phyloP scores from a whole-genome alignment of 2,888 invertebrate species.

The Thymelicus acteon region DNA sequence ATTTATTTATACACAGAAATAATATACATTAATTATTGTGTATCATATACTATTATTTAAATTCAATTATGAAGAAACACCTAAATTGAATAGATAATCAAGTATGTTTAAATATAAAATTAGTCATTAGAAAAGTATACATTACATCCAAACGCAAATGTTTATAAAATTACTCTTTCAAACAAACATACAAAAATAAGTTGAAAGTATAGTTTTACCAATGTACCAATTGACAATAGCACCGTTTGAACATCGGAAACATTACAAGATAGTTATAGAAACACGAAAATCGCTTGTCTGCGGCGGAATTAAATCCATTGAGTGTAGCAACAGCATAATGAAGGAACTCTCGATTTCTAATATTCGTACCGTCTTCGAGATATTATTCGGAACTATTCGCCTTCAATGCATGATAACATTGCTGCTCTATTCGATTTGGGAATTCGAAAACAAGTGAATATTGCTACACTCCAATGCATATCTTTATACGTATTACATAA shows the following conservation, averaged over 20 bases:
- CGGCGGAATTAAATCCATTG: constrained; percentile 75
- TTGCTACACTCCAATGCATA: not conserved
- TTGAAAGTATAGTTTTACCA: not conserved
- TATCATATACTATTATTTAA: too few relatives aligned
- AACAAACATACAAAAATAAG: too few relatives aligned
- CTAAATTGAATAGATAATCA: too few relatives aligned
- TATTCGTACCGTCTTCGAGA: constrained; percentile 38
- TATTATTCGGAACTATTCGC: constrained; percentile 32
- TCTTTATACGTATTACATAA: not conserved
- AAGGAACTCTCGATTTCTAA: constrained; percentile 50
- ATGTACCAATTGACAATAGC: constrained; percentile 13
- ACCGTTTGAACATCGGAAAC: constrained; percentile 48
- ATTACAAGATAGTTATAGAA: constrained; percentile 56
- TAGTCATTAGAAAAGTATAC: too few relatives aligned
- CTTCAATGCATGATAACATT: constrained; percentile 31
- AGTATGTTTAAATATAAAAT: too few relatives aligned
- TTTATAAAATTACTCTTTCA: not conserved
- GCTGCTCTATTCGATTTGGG: constrained; percentile 18
- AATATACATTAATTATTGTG: too few relatives aligned
- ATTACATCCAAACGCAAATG: not conserved
- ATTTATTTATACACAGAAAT: too few relatives aligned
- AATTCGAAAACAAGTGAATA: constrained; percentile 15
- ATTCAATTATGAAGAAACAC: too few relatives aligned
- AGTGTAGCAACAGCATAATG: constrained; percentile 63
- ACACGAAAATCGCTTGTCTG: constrained; percentile 69